Conservation (phyloP, 2,888 invertebrate genomes). For the Sphecodes monilicornis region DNA sequence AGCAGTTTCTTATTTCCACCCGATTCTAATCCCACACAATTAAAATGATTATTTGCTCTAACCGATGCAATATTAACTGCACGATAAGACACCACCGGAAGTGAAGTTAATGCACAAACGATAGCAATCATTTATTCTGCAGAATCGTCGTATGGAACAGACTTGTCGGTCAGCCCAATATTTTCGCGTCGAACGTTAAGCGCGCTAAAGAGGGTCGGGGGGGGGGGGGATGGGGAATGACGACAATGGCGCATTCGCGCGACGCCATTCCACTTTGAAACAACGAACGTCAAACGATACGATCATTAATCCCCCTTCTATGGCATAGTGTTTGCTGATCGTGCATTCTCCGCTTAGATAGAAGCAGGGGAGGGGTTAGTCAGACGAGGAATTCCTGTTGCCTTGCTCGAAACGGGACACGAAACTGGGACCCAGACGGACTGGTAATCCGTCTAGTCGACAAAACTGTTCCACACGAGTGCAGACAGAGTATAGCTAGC, state of each 20-base stretch:
- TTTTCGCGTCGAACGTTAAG: background rate
- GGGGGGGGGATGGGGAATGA: too few species aligned
- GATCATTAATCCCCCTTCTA: constrained; percentile 32
- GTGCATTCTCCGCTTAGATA: constrained; percentile 2
- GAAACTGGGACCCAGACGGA: background rate
- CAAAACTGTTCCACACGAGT: constrained; percentile 5
- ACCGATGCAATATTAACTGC: too few species aligned
- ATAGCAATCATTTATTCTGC: background rate
- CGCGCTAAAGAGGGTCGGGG: background rate
- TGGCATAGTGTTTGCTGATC: constrained; percentile 15
- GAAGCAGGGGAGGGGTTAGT: background rate
- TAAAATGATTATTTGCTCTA: too few species aligned
- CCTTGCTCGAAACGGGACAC: background rate
- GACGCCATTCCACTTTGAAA: constrained; percentile 20
- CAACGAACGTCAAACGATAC: constrained; percentile 28
- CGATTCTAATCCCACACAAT: too few species aligned
- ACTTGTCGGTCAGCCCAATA: background rate
- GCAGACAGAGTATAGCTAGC: background rate
- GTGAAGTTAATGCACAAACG: background rate
- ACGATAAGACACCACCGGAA: background rate
- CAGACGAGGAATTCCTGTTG: constrained; percentile 10
- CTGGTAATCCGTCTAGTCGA: background rate
- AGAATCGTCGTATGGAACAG: too few species aligned
- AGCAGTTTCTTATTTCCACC: too few species aligned
- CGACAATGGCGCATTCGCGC: constrained; percentile 29